Conservation (phyloP, 2,113 vertebrate species). For the Hemicordylus capensis region DNA sequence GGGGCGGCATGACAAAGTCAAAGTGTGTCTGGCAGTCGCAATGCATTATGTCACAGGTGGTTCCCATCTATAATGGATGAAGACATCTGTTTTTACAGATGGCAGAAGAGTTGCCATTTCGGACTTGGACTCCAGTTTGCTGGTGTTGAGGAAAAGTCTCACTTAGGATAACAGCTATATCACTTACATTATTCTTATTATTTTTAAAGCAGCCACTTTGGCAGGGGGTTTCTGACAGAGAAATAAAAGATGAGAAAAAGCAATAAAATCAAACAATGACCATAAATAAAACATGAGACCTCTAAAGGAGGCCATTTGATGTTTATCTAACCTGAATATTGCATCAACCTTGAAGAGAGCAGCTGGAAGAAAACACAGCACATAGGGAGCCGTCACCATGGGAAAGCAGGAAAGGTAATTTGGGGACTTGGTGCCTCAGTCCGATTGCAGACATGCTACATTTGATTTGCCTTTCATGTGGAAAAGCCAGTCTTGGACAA, state of each 20-base stretch:
- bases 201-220: slow-evolving; percentile 44
- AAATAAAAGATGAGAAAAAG: background rate
- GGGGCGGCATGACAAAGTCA: background rate
- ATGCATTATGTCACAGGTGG: background rate
- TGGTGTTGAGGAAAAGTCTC: background rate
- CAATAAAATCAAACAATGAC: slow-evolving; percentile 46
- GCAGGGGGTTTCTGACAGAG: slow-evolving; percentile 4
- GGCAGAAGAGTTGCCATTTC: background rate
- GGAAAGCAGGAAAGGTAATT: slow-evolving; percentile 38
- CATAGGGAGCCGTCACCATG: slow-evolving; percentile 25
- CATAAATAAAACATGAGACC: slow-evolving; percentile 69
- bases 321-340: slow-evolving; percentile 59
- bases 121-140: slow-evolving; percentile 7
- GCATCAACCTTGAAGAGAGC: slow-evolving; percentile 39
- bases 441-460: background rate
- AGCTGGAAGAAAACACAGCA: slow-evolving; percentile 41
- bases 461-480: background rate
- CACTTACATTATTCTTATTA: slow-evolving; percentile 37
- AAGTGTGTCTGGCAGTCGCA: background rate
- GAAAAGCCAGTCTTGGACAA: background rate
- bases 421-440: slow-evolving; percentile 10
- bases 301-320: slow-evolving; percentile 59
- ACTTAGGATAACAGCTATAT: slow-evolving; percentile 12
- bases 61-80: background rate
- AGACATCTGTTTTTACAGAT: slow-evolving; percentile 10